phyloP scores from a whole-genome alignment of 2,113 vertebrate genomes.

The Ondatra zibethicus region DNA sequence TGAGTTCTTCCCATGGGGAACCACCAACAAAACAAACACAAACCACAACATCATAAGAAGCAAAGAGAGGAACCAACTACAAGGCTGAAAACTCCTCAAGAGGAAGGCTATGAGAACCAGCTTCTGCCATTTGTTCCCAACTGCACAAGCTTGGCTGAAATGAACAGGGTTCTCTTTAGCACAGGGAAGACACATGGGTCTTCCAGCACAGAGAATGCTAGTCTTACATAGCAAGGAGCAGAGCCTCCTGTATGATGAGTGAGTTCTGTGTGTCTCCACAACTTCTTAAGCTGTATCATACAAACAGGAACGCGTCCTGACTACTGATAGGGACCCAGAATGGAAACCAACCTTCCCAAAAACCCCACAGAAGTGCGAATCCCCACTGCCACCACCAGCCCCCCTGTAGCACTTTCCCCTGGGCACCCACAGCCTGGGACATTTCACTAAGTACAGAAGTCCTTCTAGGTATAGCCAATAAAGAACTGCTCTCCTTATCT shows the following conservation, averaged over 20 bases:
- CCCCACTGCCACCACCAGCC: neutral
- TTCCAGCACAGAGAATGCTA: neutral
- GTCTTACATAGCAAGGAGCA: neutral
- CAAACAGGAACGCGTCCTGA: neutral
- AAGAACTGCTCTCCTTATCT: neutral
- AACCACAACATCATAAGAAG: neutral
- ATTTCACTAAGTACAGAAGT: neutral
- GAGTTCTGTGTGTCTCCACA: neutral
- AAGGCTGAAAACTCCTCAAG: accelerated
- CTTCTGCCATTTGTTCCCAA: neutral
- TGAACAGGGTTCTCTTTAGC: neutral
- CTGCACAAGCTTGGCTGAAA: no score
- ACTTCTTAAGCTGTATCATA: accelerated
- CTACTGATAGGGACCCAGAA: neutral
- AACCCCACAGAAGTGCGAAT: neutral
- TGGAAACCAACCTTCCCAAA: neutral
- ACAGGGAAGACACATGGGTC: accelerated
- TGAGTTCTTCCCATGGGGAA: neutral
- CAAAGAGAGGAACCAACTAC: neutral
- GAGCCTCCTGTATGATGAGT: accelerated
- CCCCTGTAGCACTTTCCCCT: neutral
- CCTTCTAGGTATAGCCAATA: accelerated
- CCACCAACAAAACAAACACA: neutral
- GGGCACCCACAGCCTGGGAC: accelerated
- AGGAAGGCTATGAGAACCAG: accelerated